A percentile compares a stretch with the other conserved stretches of the same genome.
Evolutionary conservation across 1,140 invertebrate genomes (phyloP).

Genomic region (Rhyzopertha dominica): DNA sequence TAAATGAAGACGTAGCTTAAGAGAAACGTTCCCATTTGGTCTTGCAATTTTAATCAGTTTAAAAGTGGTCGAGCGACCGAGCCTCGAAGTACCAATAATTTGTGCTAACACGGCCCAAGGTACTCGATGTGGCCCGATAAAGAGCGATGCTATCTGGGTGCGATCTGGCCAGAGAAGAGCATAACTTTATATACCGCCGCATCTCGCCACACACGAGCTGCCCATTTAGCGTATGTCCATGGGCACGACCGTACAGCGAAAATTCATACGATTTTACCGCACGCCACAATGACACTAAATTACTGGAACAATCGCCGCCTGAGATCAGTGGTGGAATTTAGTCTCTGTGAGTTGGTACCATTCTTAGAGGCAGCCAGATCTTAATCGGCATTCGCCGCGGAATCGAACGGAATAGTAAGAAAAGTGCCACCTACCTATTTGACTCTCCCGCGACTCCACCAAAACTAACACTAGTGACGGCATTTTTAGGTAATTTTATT

Average conservation of each 20-base stretch:
- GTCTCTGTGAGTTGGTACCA: constrained; percentile 36
- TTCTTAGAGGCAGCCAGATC: constrained; percentile 16
- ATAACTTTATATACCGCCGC: constrained; percentile 11
- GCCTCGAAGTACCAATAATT: constrained; percentile 19
- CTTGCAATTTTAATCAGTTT: constrained; percentile 20
- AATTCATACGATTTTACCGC: constrained; percentile 8
- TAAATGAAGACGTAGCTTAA: constrained; percentile 16
- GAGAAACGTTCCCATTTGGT: constrained; percentile 13
- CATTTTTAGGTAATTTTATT: too few relatives aligned
- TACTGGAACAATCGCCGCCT: constrained; percentile 5
- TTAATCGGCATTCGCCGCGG: neutral
- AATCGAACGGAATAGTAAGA: constrained; percentile 20
- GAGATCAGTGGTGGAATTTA: constrained; percentile 38
- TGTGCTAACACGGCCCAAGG: constrained; percentile 17
- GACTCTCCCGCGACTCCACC: constrained; percentile 11
- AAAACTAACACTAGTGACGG: constrained; percentile 7
- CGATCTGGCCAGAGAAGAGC: neutral
- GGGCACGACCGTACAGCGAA: constrained; percentile 17
- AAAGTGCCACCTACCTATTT: constrained; percentile 42
- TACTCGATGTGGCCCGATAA: constrained; percentile 20
- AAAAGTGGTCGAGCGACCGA: constrained; percentile 9
- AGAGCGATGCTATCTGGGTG: constrained; percentile 16
- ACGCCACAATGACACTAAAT: too few relatives aligned
- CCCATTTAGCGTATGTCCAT: constrained; percentile 13
- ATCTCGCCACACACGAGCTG: constrained; percentile 25